These are phyloP conservation scores for Trididemnum nubilum DNA, from an alignment of 23 tunicate genomes.

Conservation along the genomic window DNA sequence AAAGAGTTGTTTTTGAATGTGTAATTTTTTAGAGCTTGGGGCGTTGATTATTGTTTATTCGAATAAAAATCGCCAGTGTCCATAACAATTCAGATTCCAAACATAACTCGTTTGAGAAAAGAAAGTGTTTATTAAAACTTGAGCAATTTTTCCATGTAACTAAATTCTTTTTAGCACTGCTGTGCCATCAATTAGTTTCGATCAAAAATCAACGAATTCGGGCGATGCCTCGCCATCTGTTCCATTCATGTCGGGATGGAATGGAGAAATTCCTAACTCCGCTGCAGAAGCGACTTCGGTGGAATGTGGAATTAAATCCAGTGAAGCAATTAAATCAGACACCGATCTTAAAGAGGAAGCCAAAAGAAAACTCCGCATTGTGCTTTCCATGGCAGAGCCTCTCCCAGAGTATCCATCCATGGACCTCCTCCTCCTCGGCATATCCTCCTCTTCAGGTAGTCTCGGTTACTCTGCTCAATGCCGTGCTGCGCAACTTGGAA, in stretches of 20 bases:
- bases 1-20: no score
- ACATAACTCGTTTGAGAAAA: no score
- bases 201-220: constrained; percentile 4
- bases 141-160: no score
- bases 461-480: background rate
- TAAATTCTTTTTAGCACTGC: no score
- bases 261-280: background rate
- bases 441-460: background rate
- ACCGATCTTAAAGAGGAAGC: constrained; percentile 51
- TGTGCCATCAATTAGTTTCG: constrained; percentile 8
- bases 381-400: constrained; percentile 56
- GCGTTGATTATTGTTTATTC: no score
- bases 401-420: constrained; percentile 61
- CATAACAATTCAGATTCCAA: no score
- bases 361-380: constrained; percentile 68
- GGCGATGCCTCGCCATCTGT: background rate
- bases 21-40: no score
- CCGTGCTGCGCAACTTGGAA: background rate
- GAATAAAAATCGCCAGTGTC: no score
- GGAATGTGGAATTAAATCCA: background rate
- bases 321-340: background rate
- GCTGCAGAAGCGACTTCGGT: background rate
- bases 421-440: constrained; percentile 45
- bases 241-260: background rate
- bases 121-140: no score